Evolutionary conservation across 2,888 invertebrate genomes (phyloP).

Genomic region (Metalampra italica): DNA sequence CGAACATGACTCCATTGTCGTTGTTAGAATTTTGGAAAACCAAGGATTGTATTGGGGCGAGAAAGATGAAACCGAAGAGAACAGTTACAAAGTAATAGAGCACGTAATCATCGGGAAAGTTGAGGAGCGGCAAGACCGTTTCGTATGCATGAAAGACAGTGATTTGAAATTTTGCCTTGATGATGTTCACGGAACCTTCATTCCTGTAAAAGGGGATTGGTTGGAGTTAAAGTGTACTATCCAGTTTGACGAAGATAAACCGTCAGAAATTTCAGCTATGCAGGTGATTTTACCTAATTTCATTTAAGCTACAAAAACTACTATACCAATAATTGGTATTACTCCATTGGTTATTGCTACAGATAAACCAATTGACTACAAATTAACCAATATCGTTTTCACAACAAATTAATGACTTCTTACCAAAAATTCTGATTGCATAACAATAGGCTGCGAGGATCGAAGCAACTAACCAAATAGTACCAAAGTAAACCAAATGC

Average conservation of each 20-base stretch:
- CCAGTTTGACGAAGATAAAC: constrained; percentile 77
- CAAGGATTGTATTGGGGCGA: constrained; percentile 73
- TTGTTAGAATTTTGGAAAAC: constrained; percentile 79
- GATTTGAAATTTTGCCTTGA: constrained; percentile 81
- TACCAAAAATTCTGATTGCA: too few relatives aligned
- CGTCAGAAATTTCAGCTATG: constrained; percentile 60
- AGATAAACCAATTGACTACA: too few relatives aligned
- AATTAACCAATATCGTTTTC: too few relatives aligned
- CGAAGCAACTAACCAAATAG: too few relatives aligned
- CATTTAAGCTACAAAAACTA: neutral
- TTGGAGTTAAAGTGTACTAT: constrained; percentile 81
- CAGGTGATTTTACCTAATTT: constrained; percentile 35
- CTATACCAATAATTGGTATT: neutral
- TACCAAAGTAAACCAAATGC: too few relatives aligned
- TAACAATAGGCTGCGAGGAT: too few relatives aligned
- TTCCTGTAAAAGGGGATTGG: constrained; percentile 85
- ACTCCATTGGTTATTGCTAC: too few relatives aligned
- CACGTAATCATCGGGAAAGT: constrained; percentile 60
- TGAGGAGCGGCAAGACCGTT: constrained; percentile 42
- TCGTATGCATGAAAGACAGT: constrained; percentile 69
- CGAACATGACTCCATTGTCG: constrained; percentile 55
- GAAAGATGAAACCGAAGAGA: constrained; percentile 46
- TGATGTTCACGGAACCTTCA: constrained; percentile 78
- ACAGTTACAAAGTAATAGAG: constrained; percentile 43
- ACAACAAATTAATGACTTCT: too few relatives aligned